Percentiles rank a stretch among this genome's conserved stretches.
Evolutionary conservation across 2,797 vertebrate species (phyloP).

Genomic region (Lophius americanus): DNA sequence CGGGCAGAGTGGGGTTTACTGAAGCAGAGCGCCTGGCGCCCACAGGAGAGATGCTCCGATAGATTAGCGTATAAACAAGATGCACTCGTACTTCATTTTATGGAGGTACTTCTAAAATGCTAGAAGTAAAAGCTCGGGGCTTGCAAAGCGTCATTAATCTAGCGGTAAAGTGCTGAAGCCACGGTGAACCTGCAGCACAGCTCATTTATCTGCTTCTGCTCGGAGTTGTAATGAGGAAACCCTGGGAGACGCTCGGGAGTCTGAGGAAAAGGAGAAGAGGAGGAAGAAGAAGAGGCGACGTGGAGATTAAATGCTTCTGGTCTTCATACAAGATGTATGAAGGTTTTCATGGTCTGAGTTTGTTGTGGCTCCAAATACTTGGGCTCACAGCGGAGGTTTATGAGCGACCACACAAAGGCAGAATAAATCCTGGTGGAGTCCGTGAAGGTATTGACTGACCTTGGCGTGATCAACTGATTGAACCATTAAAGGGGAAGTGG

Average conservation of each 20-base stretch:
- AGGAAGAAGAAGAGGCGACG: slow-evolving; percentile 19
- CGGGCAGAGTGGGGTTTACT: slow-evolving; percentile 35
- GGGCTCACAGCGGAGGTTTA: neutral
- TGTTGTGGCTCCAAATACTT: slow-evolving; percentile 22
- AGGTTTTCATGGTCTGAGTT: slow-evolving; percentile 21
- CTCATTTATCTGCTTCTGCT: slow-evolving; percentile 79
- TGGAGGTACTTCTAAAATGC: slow-evolving; percentile 69
- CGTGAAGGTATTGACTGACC: slow-evolving; percentile 58
- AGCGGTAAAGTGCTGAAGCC: slow-evolving; percentile 72
- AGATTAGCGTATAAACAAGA: slow-evolving; percentile 64
- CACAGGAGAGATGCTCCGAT: slow-evolving; percentile 49
- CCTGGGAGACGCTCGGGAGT: slow-evolving; percentile 48
- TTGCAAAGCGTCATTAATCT: slow-evolving; percentile 80
- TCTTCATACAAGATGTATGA: slow-evolving; percentile 29
- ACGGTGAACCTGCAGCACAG: slow-evolving; percentile 71
- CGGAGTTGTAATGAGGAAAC: slow-evolving; percentile 53
- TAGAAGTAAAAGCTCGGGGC: slow-evolving; percentile 67
- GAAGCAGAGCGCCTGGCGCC: slow-evolving; percentile 45
- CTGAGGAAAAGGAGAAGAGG: slow-evolving; percentile 1
- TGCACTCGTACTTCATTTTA: slow-evolving; percentile 70
- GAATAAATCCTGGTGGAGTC: slow-evolving; percentile 25
- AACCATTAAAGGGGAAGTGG: slow-evolving; percentile 60
- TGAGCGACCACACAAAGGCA: slow-evolving; percentile 7
- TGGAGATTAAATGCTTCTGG: slow-evolving; percentile 34
- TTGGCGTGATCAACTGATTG: slow-evolving; percentile 61